phyloP scores from a whole-genome alignment of 1,140 invertebrate genomes.

The Drosophila ironensis region DNA sequence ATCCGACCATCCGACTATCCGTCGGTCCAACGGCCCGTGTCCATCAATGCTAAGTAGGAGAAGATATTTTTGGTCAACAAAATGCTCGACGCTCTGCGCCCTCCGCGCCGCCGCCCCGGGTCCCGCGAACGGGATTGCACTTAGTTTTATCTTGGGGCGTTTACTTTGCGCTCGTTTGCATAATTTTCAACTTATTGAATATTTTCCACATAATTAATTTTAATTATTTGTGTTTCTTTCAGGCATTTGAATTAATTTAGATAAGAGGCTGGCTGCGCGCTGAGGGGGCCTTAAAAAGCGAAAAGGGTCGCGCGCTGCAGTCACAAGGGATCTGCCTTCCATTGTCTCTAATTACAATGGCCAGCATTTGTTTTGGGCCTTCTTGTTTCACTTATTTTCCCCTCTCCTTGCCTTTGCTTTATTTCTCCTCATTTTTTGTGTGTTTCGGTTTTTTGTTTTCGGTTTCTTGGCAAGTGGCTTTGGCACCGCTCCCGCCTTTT shows the following conservation, averaged over 20 bases:
- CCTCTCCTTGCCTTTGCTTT: slow-evolving; percentile 7
- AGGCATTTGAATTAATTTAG: slow-evolving; percentile 71
- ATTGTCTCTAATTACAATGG: slow-evolving; percentile 78
- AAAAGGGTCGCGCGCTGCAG: slow-evolving; percentile 60
- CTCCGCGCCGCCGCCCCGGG: neutral
- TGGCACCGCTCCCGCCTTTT: slow-evolving; percentile 27
- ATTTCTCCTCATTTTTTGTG: too few species aligned
- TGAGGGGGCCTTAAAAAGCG: slow-evolving; percentile 10
- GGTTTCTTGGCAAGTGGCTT: slow-evolving; percentile 56
- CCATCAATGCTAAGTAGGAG: slow-evolving; percentile 61
- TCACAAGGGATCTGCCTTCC: slow-evolving; percentile 42
- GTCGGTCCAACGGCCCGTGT: slow-evolving; percentile 24
- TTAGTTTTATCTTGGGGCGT: slow-evolving; percentile 67
- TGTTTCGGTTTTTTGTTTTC: slow-evolving; percentile 32
- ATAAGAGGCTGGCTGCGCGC: slow-evolving; percentile 35
- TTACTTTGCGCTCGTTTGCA: slow-evolving; percentile 75
- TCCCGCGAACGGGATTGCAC: slow-evolving; percentile 64
- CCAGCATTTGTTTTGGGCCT: slow-evolving; percentile 62
- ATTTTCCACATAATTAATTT: slow-evolving; percentile 80
- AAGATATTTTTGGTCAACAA: slow-evolving; percentile 65
- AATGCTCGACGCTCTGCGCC: slow-evolving; percentile 26
- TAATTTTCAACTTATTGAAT: slow-evolving; percentile 79
- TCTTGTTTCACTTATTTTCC: slow-evolving; percentile 25
- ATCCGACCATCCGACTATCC: neutral
- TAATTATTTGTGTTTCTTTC: slow-evolving; percentile 69